Evolutionary conservation across 2,113 vertebrate species (phyloP), one percentile per base, ranked within the genome.

Genomic region (Trogon melanurus): DNA sequence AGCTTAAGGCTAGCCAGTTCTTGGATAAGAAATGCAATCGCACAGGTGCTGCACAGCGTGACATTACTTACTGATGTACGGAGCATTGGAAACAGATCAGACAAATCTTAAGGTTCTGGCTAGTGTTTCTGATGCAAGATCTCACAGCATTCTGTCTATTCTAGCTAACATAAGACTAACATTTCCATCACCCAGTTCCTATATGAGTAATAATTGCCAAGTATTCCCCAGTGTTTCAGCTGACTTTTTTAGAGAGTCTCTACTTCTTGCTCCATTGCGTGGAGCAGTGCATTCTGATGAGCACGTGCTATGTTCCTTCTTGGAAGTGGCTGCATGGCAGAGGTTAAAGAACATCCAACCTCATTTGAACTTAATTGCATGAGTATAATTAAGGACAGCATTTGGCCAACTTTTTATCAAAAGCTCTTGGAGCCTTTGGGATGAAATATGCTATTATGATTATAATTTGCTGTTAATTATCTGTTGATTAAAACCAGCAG

Each of bases 401-500:
- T 75, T 95, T 74, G 64, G 67, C 80, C 89, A 96, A 67, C 51
- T 66, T 92, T 53, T 89, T 81, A 34, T 54, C 44, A 62, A 81
- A 75, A 79, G 64, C 44, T 89, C 57, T 61, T 8, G 3, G 57
- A 85, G 82, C 85, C 91, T 88, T 86, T 92, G 84, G 92, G 82
- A 88, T 92, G 76, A 88, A 96, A 84, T 64, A n/a, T 53, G 76
- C 74, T 72, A 75, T 95, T 93, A 93, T 50, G 58, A 70, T 79
- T 82, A 87, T 94, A 92, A 95, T 96, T 95, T 89, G 60, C 89
- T 91, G 36, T 21, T 94, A 92, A 97, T 96, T 95, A 85, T 66
- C 50, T 92, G 85, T 88, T 94, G 90, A 96, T 94, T 93, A 93
- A 95, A 93, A 94, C 26, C 51, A 86, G 94, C 72, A 94, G 91